Evolutionary conservation across 2,113 vertebrate genomes (phyloP), one percentile per base, ranked within the genome.

Genomic region (Cynoglossus semilaevis): DNA sequence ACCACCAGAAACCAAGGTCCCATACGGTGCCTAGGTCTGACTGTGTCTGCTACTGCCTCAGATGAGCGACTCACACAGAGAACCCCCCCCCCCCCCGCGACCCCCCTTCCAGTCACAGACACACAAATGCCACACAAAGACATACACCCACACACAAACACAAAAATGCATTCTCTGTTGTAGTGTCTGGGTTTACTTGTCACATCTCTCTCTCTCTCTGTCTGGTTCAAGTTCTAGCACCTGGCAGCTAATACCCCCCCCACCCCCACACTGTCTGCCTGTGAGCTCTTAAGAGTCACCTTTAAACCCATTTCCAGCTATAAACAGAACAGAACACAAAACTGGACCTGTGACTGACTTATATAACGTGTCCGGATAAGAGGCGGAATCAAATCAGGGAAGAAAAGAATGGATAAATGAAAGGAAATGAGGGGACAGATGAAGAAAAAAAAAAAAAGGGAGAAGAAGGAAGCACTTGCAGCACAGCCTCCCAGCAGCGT

Each of bases 61-160:
- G 77, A 78, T 79, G 82, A 80, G 74, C 75, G 76, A 73, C 77
- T 37, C 72, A 72, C 62, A 75, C 60, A 81, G 76, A 78, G 88
- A 87, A 81, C 73, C 77, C 70, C 58, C 48, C 17, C 16, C 35
- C n/a, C n/a, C n/a, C n/a, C n/a, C n/a, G n/a, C n/a, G n/a, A n/a
- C n/a, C n/a, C n/a, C n/a, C n/a, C n/a, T n/a, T n/a, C n/a, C n/a
- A n/a, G 55, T 55, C 75, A 57, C 61, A 52, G 12, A 42, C 70
- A 56, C 47, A 49, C 59, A 42, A 45, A 13, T 44, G 7, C 15
- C 68, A 51, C 54, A 58, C 53, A 67, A n/a, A 44, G 12, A 50
- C 54, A 65, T 18, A 18, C 9, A 22, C 18, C 58, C 11, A 22
- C 15, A 51, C 65, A 63, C 51, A 65, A 55, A 59, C 73, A 16